These are phyloP conservation scores for Oscheius sp. DNA, from an alignment of 1,140 invertebrate species.

Conservation along the genomic window DNA sequence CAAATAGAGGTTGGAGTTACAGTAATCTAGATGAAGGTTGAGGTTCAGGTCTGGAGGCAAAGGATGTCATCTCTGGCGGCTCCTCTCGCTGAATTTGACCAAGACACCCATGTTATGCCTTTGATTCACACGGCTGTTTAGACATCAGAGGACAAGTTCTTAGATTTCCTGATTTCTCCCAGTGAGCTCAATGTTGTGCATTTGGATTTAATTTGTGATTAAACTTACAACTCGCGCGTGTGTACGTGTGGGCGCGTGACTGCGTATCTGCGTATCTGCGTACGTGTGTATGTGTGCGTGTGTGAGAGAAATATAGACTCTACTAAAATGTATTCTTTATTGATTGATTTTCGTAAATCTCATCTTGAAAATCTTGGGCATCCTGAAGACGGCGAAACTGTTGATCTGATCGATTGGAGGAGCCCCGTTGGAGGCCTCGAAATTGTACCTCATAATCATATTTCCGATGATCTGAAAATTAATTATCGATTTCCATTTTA, in stretches of 20 bases:
- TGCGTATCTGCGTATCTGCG: too few species aligned
- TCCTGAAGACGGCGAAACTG: neutral
- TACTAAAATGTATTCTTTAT: too few species aligned
- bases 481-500: neutral
- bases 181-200: too few species aligned
- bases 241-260: too few species aligned
- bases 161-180: too few species aligned
- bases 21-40: neutral
- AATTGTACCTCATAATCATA: conserved; percentile 10
- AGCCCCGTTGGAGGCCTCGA: neutral
- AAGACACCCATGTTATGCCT: neutral
- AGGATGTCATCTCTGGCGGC: neutral
- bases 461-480: conserved; percentile 32
- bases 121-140: neutral
- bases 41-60: neutral
- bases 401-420: neutral
- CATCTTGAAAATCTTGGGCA: neutral
- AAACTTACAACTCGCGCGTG: too few species aligned
- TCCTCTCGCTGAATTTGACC: neutral
- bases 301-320: too few species aligned
- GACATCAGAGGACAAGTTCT: too few species aligned
- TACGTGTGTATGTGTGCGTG: too few species aligned
- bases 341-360: conserved; percentile 1
- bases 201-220: too few species aligned
- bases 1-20: neutral